A percentile compares a stretch with the other conserved stretches of the same genome.
These are phyloP conservation scores for Pseudomyrmex pallidus DNA, from an alignment of 1,140 invertebrate species.

Conservation along the genomic window DNA sequence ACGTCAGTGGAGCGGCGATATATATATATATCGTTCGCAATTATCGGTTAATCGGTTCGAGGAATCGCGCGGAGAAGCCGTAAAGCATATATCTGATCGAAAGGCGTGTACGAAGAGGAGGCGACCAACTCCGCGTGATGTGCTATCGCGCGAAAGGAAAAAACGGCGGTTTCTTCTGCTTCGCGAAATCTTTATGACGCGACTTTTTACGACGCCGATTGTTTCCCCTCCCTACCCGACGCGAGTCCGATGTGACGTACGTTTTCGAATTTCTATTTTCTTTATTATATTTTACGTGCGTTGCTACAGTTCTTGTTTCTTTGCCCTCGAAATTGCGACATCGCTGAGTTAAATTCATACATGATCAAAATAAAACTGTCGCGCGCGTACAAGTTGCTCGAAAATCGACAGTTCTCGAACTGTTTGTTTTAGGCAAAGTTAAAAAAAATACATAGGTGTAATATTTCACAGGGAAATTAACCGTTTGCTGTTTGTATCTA, in stretches of 20 bases:
- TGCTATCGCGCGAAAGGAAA: conserved; percentile 12
- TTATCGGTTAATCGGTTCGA: conserved; percentile 68
- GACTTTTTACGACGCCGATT: conserved; percentile 44
- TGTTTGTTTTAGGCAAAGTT: no score
- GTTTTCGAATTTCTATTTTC: no score
- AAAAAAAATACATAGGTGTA: no score
- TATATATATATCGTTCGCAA: conserved; percentile 66
- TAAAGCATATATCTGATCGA: conserved; percentile 70
- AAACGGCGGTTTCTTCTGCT: conserved; percentile 54
- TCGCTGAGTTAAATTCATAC: no score
- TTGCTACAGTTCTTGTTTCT: no score
- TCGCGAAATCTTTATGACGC: conserved; percentile 64
- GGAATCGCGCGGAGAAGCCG: conserved; percentile 53
- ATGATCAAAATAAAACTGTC: no score
- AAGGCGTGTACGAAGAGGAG: conserved; percentile 13
- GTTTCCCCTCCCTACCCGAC: neutral
- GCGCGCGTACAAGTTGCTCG: no score
- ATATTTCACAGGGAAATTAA: no score
- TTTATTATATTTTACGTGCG: no score
- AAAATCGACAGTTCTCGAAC: no score
- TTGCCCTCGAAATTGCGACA: no score
- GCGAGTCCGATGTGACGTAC: neutral
- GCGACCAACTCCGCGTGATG: neutral
- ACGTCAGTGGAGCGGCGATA: conserved; percentile 57
- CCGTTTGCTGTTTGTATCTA: no score